These are phyloP conservation scores for Abrostola triplasia DNA, from an alignment of 2,888 invertebrate genomes.

Conservation along the genomic window DNA sequence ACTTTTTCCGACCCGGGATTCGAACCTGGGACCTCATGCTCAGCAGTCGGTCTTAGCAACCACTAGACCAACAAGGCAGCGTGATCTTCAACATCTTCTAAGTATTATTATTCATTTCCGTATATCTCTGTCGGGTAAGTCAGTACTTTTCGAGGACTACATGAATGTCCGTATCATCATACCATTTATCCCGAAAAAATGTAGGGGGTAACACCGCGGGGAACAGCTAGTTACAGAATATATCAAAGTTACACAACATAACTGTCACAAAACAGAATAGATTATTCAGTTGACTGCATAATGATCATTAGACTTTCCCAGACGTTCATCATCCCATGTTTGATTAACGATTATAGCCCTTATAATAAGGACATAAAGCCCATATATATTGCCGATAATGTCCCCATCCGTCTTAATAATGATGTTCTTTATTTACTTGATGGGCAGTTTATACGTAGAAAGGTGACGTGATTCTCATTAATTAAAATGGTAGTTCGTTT, in stretches of 20 bases:
- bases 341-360: constrained; percentile 19
- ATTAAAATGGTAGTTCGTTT: background rate
- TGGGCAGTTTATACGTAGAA: background rate
- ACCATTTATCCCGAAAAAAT: no score
- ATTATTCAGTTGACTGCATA: constrained; percentile 6
- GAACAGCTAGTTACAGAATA: no score
- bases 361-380: constrained; percentile 13
- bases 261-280: constrained; percentile 7
- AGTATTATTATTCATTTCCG: no score
- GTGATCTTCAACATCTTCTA: no score
- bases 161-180: no score
- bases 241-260: background rate
- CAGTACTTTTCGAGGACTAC: no score
- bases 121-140: no score
- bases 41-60: no score
- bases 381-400: constrained; percentile 19
- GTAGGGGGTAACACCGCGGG: no score
- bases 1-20: no score
- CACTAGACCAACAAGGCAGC: no score
- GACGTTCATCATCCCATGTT: constrained; percentile 4
- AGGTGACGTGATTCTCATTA: background rate
- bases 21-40: no score
- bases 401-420: constrained; percentile 17
- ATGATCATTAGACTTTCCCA: background rate
- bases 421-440: constrained; percentile 14